These are phyloP conservation scores for Gobio gobio DNA, from an alignment of 2,113 vertebrate genomes.

Conservation along the genomic window DNA sequence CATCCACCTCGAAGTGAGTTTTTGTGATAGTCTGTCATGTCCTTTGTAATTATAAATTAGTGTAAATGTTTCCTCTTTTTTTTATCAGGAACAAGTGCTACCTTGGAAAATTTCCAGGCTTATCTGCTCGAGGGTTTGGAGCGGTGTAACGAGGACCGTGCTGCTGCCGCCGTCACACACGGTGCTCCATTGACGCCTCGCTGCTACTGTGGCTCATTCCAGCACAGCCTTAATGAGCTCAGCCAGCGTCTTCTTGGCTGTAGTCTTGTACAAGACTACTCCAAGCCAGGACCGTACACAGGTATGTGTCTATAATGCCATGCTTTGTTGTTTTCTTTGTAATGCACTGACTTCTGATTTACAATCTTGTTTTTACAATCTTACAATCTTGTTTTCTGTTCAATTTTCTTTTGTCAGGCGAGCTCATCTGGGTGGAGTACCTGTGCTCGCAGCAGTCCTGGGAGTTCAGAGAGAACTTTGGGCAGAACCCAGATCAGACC, in stretches of 20 bases:
- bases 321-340: background rate
- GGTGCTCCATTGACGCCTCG: background rate
- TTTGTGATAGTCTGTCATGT: background rate
- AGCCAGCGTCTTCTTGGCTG: background rate
- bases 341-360: background rate
- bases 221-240: conserved; percentile 19
- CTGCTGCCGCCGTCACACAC: background rate
- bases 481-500: background rate
- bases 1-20: conserved; percentile 13
- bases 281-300: background rate
- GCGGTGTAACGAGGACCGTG: conserved; percentile 32
- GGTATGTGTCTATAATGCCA: conserved; percentile 11
- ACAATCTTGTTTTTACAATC: background rate
- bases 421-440: conserved; percentile 30
- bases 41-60: background rate
- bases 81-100: conserved; percentile 4
- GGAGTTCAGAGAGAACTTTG: conserved; percentile 19
- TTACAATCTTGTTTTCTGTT: background rate
- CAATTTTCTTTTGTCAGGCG: background rate
- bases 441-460: conserved; percentile 17
- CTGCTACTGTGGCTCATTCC: conserved; percentile 19
- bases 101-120: conserved; percentile 28
- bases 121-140: conserved; percentile 38
- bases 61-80: background rate
- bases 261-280: background rate